Evolutionary conservation across 2,888 invertebrate genomes (phyloP), one percentile per base, ranked within the genome.

Genomic region (Leptopilina drosophilae): DNA sequence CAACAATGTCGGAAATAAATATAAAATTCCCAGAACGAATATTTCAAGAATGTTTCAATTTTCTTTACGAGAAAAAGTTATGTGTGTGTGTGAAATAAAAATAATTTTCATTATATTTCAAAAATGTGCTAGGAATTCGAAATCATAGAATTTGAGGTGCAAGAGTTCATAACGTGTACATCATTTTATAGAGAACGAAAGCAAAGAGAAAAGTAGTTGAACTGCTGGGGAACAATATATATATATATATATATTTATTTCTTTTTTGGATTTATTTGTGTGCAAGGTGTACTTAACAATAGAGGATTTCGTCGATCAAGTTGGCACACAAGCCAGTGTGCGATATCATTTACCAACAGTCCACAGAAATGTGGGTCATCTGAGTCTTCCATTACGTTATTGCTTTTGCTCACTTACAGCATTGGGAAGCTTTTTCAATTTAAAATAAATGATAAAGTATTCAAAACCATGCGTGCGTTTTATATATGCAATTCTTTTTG

Each of bases 301-400:
- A 42, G n/a, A 46, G 66, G 66, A 66, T 15, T 66, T 66, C 46
- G 42, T 66, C 46, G 66, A 46, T 42, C 15, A 66, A 66, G 42
- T 66, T 66, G n/a, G 11, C 59, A 15, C 42, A 66, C 15, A 46
- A 66, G 4, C 66, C 15, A 15, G 15, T 33, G 2, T 40, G n/a
- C 66, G 5, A 66, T 15, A 46, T 46, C 46, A 66, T 46, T 66
- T 66, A 66, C 42, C 42, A 15, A 59, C n/a, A n/a, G n/a, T 59
- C 42, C 66, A n/a, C 42, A 66, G 66, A 66, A 66, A 66, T 66
- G 15, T 66, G 11, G 66, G 66, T 66, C 66, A 66, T 46, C 42
- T 56, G 56, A 56, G 56, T 56, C 12, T 56, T 65, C 66, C 66
- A 66, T 66, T 66, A 66, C 42, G 66, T 66, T 66, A 66, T 66